A percentile compares a stretch with the other conserved stretches of the same genome.
Evolutionary conservation across 1,140 invertebrate species (phyloP).

Genomic region (Leptopilina boulardi): DNA sequence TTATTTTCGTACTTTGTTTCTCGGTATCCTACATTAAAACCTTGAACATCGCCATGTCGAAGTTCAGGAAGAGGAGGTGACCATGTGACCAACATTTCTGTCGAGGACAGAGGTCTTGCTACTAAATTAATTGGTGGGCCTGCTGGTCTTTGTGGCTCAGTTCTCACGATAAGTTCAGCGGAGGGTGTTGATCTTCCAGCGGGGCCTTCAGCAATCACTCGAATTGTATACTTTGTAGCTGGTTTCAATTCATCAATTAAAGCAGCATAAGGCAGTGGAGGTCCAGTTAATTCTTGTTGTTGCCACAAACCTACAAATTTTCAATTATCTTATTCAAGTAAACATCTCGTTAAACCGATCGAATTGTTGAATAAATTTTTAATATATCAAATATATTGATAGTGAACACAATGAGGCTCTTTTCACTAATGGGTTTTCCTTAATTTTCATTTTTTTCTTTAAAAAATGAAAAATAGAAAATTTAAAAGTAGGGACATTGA

Average conservation of each 20-base stretch:
- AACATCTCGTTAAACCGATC: too few relatives aligned
- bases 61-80: slow-evolving; percentile 81
- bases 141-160: slow-evolving; percentile 86
- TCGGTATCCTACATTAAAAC: slow-evolving; percentile 77
- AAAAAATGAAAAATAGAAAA: too few relatives aligned
- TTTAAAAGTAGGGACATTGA: too few relatives aligned
- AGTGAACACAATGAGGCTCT: too few relatives aligned
- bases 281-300: slow-evolving; percentile 80
- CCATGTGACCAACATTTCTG: slow-evolving; percentile 87
- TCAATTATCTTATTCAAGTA: not conserved
- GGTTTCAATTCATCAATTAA: slow-evolving; percentile 85
- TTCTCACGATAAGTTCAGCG: slow-evolving; percentile 81
- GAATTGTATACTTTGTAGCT: slow-evolving; percentile 85
- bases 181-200: slow-evolving; percentile 85
- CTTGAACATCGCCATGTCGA: slow-evolving; percentile 84
- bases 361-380: too few relatives aligned
- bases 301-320: slow-evolving; percentile 78
- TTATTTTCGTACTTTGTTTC: slow-evolving; percentile 62
- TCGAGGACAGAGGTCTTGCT: slow-evolving; percentile 84
- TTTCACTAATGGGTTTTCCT: too few relatives aligned
- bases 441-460: too few relatives aligned
- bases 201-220: slow-evolving; percentile 86
- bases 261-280: slow-evolving; percentile 79
- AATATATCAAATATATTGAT: too few relatives aligned
- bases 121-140: slow-evolving; percentile 84